Conservation (phyloP, 2,888 invertebrate species). For the Drosophila sordidula region DNA sequence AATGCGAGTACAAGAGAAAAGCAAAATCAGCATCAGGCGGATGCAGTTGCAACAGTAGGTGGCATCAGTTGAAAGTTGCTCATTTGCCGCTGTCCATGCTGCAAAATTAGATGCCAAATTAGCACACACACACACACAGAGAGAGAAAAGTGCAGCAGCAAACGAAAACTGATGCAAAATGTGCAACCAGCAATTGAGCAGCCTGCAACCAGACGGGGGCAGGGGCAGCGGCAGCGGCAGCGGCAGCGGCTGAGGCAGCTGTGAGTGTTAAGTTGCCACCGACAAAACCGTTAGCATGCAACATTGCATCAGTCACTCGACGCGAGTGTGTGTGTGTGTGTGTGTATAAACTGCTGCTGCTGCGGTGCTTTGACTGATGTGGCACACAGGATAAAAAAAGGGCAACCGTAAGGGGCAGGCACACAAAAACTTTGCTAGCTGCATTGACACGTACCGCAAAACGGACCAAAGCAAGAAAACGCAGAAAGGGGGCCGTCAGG, state of each 20-base stretch:
- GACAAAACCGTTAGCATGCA: constrained; percentile 51
- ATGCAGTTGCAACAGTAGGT: constrained; percentile 17
- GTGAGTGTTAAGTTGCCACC: constrained; percentile 72
- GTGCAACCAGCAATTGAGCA: constrained; percentile 25
- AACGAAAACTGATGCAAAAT: constrained; percentile 51
- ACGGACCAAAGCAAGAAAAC: constrained; percentile 12
- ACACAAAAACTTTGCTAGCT: constrained; percentile 61
- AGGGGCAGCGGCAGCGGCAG: constrained; percentile 7
- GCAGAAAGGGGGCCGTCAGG: background rate
- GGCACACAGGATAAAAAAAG: constrained; percentile 44
- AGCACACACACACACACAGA: constrained; percentile 40
- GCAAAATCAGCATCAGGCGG: constrained; percentile 53
- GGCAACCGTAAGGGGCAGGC: constrained; percentile 38
- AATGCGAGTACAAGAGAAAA: constrained; percentile 45
- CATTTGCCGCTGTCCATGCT: constrained; percentile 69
- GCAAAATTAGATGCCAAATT: constrained; percentile 76
- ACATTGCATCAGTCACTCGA: constrained; percentile 37
- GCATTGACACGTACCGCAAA: constrained; percentile 67
- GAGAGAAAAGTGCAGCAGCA: constrained; percentile 39
- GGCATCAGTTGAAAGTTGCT: constrained; percentile 41
- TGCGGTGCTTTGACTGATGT: constrained; percentile 76
- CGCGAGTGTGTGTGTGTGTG: constrained; percentile 8
- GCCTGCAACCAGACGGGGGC: constrained; percentile 13
- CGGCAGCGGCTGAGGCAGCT: constrained; percentile 18
- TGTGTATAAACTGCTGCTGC: constrained; percentile 52